Percentiles rank a stretch among this genome's conserved stretches.
Evolutionary conservation across 2,888 invertebrate genomes (phyloP).

Genomic region (Caenorhabditis uteleia): DNA sequence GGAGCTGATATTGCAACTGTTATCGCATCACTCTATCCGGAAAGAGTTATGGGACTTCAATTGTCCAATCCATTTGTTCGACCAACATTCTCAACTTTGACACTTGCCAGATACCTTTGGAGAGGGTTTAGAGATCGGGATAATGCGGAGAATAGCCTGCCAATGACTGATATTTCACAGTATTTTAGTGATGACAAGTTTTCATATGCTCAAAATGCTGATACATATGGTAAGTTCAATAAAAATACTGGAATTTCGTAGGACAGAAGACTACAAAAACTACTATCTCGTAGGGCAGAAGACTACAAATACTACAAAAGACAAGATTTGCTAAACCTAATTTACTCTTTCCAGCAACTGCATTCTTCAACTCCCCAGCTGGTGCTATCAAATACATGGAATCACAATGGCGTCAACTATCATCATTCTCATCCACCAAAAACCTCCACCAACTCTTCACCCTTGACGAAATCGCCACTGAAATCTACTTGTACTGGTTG

Average conservation of each 20-base stretch:
- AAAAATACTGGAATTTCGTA: not conserved
- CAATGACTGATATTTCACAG: constrained; percentile 18
- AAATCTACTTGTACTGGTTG: constrained; percentile 54
- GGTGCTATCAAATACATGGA: constrained; percentile 32
- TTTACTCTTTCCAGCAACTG: constrained; percentile 9
- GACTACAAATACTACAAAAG: too few species aligned
- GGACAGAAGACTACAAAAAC: too few species aligned
- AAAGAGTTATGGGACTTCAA: constrained; percentile 45
- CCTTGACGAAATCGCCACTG: constrained; percentile 54
- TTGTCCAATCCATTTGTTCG: constrained; percentile 47
- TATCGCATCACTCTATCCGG: constrained; percentile 35
- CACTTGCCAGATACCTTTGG: constrained; percentile 16
- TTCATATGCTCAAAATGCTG: constrained; percentile 16
- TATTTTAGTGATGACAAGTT: constrained; percentile 23
- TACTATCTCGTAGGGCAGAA: too few species aligned
- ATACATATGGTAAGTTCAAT: constrained; percentile 22
- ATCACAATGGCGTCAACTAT: constrained; percentile 35
- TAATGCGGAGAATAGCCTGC: not conserved
- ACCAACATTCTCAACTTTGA: constrained; percentile 33
- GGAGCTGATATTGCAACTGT: constrained; percentile 49
- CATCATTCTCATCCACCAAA: constrained; percentile 10
- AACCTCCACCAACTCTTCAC: constrained; percentile 46
- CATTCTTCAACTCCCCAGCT: constrained; percentile 37
- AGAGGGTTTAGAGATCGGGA: constrained; percentile 8
- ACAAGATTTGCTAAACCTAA: not conserved